Evolutionary conservation across 2,797 vertebrate genomes (phyloP), one percentile per base, ranked within the genome.

Genomic region (Huso huso): DNA sequence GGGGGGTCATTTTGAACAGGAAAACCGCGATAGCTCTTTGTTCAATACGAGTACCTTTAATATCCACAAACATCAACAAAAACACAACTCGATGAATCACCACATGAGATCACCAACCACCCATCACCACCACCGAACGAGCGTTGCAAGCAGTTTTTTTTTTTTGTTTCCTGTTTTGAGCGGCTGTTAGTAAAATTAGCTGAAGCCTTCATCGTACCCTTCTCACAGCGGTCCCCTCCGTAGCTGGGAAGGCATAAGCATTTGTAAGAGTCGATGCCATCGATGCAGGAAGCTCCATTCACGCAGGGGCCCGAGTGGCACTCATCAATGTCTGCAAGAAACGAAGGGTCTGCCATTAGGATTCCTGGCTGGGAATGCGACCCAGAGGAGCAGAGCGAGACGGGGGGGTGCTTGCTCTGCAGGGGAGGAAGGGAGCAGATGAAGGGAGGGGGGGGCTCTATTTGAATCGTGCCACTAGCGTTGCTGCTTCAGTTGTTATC

Each of bases 181-280:
- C 76, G 83, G 74, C 81, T 76, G 85, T 93, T 87, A 92, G 93
- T 93, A 86, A 86, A 82, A 81, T 94, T 91, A 96, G 95, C 93
- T 91, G 89, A 94, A 96, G 94, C 94, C 75, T 75, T 83, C 89
- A 84, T 90, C 95, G 73, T 98, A 98, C 96, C 95, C 74, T 93
- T 92, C 88, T 98, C 89, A 89, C 96, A 99, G 84, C 80, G 91
- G 86, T 93, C 81, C 86, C 96, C 96, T 96, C 90, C 90, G 84
- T 99, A 98, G 95, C 94, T 98, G 87, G 96, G 95, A 88, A 98
- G 96, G 92, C 96, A 99, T 92, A 98, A 96, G 93, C 96, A 99
- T 95, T 90, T 94, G 94, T 93, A 96, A 93, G 90, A 88, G 87
- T 93, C 89, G 86, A 87, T 88, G 75, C 85, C 90, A 82, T 97